phyloP scores from a whole-genome alignment of 1,140 invertebrate species.

The Ceratina calcarata region DNA sequence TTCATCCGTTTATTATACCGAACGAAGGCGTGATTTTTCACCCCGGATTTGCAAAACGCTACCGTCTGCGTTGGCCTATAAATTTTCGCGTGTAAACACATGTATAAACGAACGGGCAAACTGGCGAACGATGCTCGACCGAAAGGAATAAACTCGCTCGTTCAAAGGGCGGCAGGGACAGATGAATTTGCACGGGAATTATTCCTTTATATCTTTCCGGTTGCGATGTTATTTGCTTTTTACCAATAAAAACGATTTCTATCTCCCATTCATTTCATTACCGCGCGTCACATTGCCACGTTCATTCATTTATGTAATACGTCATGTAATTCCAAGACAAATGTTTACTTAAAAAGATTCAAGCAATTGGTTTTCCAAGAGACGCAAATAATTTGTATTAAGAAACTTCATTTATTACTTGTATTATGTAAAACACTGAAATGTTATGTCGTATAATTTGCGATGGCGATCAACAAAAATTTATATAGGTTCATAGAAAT shows the following conservation, averaged over 20 bases:
- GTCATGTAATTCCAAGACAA: no score
- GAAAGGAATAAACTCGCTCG: conserved; percentile 12
- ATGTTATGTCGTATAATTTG: no score
- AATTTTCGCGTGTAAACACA: conserved; percentile 10
- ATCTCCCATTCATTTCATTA: background rate
- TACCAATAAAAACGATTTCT: conserved; percentile 7
- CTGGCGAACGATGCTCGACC: conserved; percentile 3
- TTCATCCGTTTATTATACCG: conserved; percentile 15
- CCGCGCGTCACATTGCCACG: no score
- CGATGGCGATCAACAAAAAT: no score
- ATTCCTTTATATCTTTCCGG: conserved; percentile 3
- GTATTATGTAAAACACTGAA: no score
- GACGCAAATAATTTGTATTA: no score
- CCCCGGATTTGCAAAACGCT: conserved; percentile 23
- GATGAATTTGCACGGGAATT: conserved; percentile 30
- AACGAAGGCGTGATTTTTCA: conserved; percentile 29
- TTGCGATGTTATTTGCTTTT: background rate
- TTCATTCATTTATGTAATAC: no score
- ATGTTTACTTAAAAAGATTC: no score
- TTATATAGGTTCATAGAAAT: no score
- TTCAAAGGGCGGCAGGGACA: conserved; percentile 6
- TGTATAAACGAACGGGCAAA: conserved; percentile 24
- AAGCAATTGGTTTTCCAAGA: no score
- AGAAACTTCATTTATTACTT: no score
- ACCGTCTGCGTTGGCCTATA: conserved; percentile 10